A percentile compares a stretch with the other conserved stretches of the same genome.
phyloP scores from a whole-genome alignment of 2,113 vertebrate species.

The Psammodynastes pulverulentus region DNA sequence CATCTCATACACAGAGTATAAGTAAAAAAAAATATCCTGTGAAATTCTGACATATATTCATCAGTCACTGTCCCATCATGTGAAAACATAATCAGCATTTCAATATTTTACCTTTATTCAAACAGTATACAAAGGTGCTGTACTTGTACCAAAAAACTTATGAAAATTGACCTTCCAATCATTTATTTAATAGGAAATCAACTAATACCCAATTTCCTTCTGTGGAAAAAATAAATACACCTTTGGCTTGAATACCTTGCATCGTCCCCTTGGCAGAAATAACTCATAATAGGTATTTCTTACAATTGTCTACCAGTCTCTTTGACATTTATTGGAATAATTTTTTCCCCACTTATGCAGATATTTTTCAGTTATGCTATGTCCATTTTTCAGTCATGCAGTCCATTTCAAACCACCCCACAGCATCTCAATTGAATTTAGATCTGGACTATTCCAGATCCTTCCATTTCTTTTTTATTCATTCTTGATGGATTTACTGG shows the following conservation, averaged over 20 bases:
- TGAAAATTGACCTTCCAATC: background rate
- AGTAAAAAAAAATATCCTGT: background rate
- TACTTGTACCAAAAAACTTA: background rate
- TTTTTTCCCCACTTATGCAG: background rate
- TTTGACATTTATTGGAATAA: background rate
- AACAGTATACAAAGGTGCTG: background rate
- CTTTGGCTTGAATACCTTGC: background rate
- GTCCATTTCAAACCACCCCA: background rate
- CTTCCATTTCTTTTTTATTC: background rate
- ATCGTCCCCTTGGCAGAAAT: background rate
- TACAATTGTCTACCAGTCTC: background rate
- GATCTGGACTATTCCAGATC: background rate
- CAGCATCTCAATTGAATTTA: background rate
- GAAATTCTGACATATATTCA: background rate
- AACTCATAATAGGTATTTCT: background rate
- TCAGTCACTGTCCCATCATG: background rate
- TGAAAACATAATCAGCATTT: background rate
- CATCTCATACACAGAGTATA: background rate
- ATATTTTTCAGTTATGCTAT: background rate
- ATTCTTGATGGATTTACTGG: background rate
- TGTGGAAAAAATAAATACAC: background rate
- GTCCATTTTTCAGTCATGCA: too few relatives aligned
- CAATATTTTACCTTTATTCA: background rate
- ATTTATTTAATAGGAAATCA: background rate
- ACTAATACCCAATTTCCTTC: background rate